Evolutionary conservation across 2,888 invertebrate genomes (phyloP).

Genomic region (Agonopterix subpropinquella): DNA sequence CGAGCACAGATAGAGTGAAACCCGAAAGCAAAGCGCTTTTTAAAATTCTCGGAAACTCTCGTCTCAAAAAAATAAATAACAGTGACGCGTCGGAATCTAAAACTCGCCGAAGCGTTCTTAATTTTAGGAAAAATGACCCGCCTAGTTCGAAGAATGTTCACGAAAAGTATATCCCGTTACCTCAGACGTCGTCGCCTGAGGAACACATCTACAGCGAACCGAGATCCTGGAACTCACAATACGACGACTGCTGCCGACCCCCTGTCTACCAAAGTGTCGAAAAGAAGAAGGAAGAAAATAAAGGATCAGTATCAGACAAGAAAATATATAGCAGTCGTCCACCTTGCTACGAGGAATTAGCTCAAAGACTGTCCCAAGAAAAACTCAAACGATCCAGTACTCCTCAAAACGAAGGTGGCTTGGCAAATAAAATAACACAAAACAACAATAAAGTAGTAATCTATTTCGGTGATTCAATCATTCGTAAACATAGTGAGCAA

Average conservation of each 20-base stretch:
- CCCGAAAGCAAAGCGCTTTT: constrained; percentile 62
- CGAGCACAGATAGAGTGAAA: constrained; percentile 68
- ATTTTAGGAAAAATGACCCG: constrained; percentile 57
- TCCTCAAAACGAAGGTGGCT: constrained; percentile 38
- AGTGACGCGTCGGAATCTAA: constrained; percentile 55
- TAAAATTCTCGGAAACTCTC: constrained; percentile 60
- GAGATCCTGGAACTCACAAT: constrained; percentile 51
- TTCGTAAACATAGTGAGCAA: constrained; percentile 65
- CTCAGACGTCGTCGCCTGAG: constrained; percentile 44
- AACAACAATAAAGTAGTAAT: constrained; percentile 82
- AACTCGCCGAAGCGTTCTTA: constrained; percentile 55
- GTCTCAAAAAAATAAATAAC: constrained; percentile 52
- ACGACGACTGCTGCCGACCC: constrained; percentile 59
- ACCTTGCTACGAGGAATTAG: constrained; percentile 68
- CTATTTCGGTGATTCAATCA: constrained; percentile 82
- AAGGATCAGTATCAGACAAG: constrained; percentile 44
- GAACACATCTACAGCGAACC: constrained; percentile 67
- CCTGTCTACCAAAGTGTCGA: constrained; percentile 67
- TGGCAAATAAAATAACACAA: constrained; percentile 66
- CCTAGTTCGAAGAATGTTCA: constrained; percentile 52
- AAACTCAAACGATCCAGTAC: constrained; percentile 61
- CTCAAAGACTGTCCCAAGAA: constrained; percentile 62
- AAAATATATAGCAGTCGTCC: constrained; percentile 56
- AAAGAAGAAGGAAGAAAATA: constrained; percentile 47
- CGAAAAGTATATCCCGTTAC: constrained; percentile 66